Conservation (phyloP, 2,888 invertebrate species). For the Metalampra italica region DNA sequence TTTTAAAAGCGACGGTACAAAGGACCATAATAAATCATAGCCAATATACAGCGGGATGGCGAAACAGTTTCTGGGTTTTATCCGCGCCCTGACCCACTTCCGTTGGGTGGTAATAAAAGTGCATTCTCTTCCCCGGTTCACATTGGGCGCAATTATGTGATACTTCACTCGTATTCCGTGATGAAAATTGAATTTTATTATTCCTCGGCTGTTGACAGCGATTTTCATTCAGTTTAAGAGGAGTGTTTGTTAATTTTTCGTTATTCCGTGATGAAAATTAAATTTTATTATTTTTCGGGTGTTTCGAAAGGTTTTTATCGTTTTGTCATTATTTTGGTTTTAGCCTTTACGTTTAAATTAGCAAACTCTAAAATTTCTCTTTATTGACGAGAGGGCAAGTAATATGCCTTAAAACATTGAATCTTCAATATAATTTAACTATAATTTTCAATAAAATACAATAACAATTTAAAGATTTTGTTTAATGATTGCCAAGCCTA, state of each 20-base stretch:
- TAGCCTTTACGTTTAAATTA: no score
- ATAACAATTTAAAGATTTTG: no score
- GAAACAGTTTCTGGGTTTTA: constrained; percentile 14
- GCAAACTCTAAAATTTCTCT: no score
- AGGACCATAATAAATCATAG: constrained; percentile 14
- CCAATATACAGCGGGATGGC: constrained; percentile 15
- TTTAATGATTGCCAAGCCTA: no score
- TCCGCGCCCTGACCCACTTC: constrained; percentile 20
- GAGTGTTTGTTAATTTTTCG: background rate
- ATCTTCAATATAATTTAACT: no score
- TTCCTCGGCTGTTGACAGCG: background rate
- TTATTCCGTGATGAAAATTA: background rate
- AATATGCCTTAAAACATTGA: no score
- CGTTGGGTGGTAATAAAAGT: constrained; percentile 20
- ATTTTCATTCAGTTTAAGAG: background rate
- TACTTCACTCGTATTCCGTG: constrained; percentile 8
- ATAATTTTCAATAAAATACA: no score
- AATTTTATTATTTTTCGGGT: no score
- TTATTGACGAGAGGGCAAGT: no score
- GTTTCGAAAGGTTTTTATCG: background rate
- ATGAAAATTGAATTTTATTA: constrained; percentile 3
- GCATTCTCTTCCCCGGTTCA: constrained; percentile 18
- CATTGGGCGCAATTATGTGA: constrained; percentile 21
- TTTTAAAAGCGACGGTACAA: background rate
- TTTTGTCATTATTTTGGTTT: no score